Percentiles rank a stretch among this genome's conserved stretches.
Conservation (phyloP, 2,113 vertebrate genomes). For the Phrynosoma platyrhinos region DNA sequence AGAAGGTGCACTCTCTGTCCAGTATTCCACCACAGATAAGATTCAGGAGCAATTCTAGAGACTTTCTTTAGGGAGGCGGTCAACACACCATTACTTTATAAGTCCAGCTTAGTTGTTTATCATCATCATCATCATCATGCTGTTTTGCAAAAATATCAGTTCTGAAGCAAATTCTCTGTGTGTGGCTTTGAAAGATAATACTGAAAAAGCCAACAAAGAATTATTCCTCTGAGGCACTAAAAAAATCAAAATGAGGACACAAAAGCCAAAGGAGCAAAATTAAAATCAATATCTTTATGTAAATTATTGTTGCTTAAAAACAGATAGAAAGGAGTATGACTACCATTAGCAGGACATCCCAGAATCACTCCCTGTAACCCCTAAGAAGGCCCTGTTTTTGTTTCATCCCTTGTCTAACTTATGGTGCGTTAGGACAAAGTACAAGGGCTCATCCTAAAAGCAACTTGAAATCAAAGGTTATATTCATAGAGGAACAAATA, state of each 20-base stretch:
- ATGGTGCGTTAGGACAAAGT: too few species aligned
- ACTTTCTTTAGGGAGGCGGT: background rate
- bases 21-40: background rate
- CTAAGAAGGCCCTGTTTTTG: background rate
- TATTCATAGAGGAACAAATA: too few species aligned
- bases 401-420: too few species aligned
- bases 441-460: too few species aligned
- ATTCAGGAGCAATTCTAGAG: background rate
- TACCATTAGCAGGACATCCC: too few species aligned
- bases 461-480: too few species aligned
- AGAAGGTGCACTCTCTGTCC: background rate
- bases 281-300: background rate
- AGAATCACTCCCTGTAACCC: too few species aligned
- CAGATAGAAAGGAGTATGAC: too few species aligned
- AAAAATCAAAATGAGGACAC: background rate
- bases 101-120: background rate
- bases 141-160: background rate
- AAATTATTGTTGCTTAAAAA: background rate
- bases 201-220: background rate
- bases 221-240: background rate
- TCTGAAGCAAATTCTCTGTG: background rate
- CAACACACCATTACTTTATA: background rate
- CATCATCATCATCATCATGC: background rate
- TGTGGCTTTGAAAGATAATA: background rate
- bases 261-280: background rate